A percentile compares a stretch with the other conserved stretches of the same genome.
These are phyloP conservation scores for Yasuhikotakia modesta DNA, from an alignment of 2,797 vertebrate species.

Conservation along the genomic window DNA sequence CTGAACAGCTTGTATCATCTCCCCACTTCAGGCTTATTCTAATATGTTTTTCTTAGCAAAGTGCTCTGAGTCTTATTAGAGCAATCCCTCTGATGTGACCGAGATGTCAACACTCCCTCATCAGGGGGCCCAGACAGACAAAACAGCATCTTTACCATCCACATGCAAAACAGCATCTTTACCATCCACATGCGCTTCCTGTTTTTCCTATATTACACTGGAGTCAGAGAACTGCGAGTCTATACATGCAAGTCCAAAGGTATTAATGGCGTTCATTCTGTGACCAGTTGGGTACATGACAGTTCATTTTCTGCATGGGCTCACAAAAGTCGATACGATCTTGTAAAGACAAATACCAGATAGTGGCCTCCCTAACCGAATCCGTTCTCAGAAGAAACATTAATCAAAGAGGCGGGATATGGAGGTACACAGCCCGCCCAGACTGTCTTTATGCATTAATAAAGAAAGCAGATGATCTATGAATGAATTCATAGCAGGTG, in stretches of 20 bases:
- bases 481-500: constrained; percentile 71
- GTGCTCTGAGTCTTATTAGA: constrained; percentile 65
- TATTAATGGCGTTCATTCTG: constrained; percentile 70
- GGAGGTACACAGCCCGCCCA: constrained; percentile 60
- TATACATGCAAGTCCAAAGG: constrained; percentile 60
- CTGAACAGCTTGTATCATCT: constrained; percentile 68
- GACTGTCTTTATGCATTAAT: constrained; percentile 73
- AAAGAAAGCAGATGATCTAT: constrained; percentile 74
- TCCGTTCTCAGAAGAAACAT: constrained; percentile 69
- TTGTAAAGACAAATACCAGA: constrained; percentile 81
- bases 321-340: constrained; percentile 79
- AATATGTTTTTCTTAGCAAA: constrained; percentile 67
- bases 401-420: constrained; percentile 68
- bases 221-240: constrained; percentile 7
- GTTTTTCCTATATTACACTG: constrained; percentile 10
- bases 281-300: constrained; percentile 71
- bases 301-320: constrained; percentile 84
- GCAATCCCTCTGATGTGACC: constrained; percentile 59
- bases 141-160: constrained; percentile 3
- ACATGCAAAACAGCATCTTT: background rate
- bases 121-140: constrained; percentile 42
- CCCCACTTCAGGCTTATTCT: constrained; percentile 61
- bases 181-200: background rate
- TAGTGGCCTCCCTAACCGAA: constrained; percentile 75
- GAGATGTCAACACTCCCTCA: constrained; percentile 52